Percentiles rank a stretch among this genome's conserved stretches.
Evolutionary conservation across 2,888 invertebrate genomes (phyloP).

Genomic region (Cantharis flavilabris): DNA sequence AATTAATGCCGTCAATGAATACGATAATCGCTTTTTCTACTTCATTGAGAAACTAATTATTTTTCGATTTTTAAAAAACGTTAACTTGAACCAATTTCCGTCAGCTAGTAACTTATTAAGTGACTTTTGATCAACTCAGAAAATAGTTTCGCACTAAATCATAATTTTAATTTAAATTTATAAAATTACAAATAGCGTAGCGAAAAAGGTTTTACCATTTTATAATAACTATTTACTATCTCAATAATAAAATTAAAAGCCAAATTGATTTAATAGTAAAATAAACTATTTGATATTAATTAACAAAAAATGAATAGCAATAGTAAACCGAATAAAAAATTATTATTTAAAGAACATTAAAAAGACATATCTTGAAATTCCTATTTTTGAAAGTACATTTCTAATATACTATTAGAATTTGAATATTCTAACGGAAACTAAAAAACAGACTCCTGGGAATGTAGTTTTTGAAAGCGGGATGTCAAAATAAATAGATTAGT

Average conservation of each 20-base stretch:
- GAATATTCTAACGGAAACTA: not conserved
- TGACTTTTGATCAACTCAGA: not conserved
- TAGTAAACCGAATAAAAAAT: too few species aligned
- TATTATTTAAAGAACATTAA: too few species aligned
- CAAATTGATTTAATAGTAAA: too few species aligned
- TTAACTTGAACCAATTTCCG: not conserved
- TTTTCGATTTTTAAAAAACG: not conserved
- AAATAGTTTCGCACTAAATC: not conserved
- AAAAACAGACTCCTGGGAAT: not conserved
- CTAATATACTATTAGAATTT: not conserved
- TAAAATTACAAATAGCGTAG: not conserved
- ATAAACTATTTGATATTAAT: too few species aligned
- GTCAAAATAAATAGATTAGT: not conserved
- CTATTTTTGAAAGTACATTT: too few species aligned
- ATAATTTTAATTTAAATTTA: not conserved
- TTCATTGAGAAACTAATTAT: not conserved
- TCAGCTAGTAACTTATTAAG: not conserved
- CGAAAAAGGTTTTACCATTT: not conserved
- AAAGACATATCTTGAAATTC: too few species aligned
- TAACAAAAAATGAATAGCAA: too few species aligned
- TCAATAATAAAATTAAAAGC: too few species aligned
- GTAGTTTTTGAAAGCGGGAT: not conserved
- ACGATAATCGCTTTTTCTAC: not conserved
- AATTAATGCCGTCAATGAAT: not conserved
- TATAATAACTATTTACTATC: too few species aligned